Base-by-base conservation (phyloP, 2,797 vertebrate genomes). In the Gadopsis marmoratus region DNA sequence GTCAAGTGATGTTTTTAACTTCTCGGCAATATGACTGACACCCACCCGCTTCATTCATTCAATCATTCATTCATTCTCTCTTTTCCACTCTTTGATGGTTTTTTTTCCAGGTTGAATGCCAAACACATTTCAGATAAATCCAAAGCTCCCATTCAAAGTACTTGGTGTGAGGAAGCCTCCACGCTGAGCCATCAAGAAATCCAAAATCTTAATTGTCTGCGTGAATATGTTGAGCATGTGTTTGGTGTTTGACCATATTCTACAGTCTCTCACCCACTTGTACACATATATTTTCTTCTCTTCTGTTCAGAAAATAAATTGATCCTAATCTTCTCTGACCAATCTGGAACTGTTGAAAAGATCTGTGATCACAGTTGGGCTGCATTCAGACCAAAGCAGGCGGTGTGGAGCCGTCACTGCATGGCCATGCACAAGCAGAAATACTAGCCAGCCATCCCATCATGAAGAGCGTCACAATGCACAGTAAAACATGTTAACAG, bases 161-260 rank as follows among this genome's bases (percentile, higher is more conserved):
- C 12, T 55, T 51, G 59, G 10, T 26, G 9, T 43, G 14, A 71
- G 0, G 13, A 61, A 29, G 26, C n/a, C 33, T 71, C 0, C 5
- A 7, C 35, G 33, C 10, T 33, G 50, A 90, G 58, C 0, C 3
- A 21, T 21, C 5, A 17, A 11, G 0, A 23, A 51, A 43, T 37
- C 6, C 19, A 16, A 12, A 47, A 67, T 76, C 2, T 4, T 5
- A 37, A 19, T 21, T 14, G 10, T 74, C 14, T 1, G 14, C 47
- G 45, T 73, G 21, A 48, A 10, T 10, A n/a, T 66, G 33, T 48
- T 75, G 37, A 62, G 45, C 12, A 39, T 83, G 80, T 83, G 74
- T 91, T 91, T 91, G 91, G 82, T 86, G 68, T 87, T 82, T 83
- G 77, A 86, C 61, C 67, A 51, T 4, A 0, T 41, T 56, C 39